phyloP scores from a whole-genome alignment of 1,140 invertebrate species.

The Octopus sinensis region DNA sequence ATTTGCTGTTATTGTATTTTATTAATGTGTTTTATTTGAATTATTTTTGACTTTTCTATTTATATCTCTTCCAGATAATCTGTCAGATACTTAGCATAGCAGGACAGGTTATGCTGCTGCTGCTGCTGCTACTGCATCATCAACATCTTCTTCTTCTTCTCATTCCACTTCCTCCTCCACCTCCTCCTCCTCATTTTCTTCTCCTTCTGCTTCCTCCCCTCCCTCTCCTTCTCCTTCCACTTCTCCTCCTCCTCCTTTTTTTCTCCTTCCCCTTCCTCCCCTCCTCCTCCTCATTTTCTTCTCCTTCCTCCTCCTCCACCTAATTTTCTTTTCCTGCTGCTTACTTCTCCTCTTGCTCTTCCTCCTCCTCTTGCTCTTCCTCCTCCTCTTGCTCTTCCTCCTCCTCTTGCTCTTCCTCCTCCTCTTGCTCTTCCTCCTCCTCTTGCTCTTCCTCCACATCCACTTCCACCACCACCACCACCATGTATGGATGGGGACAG shows the following conservation, averaged over 20 bases:
- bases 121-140: not conserved
- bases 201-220: not conserved
- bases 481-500: too few relatives aligned
- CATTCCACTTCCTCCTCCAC: not conserved
- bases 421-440: not conserved
- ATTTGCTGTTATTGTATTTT: too few relatives aligned
- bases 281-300: not conserved
- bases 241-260: not conserved
- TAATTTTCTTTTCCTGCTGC: not conserved
- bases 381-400: conserved; percentile 29
- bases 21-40: too few relatives aligned
- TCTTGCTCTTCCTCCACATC: not conserved
- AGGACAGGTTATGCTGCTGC: too few relatives aligned
- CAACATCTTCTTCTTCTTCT: not conserved
- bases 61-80: too few relatives aligned
- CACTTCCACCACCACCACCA: not conserved
- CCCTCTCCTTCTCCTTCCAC: not conserved
- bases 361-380: not conserved
- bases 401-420: not conserved
- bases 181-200: not conserved
- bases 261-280: not conserved
- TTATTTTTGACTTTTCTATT: too few relatives aligned
- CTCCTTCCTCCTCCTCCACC: not conserved
- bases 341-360: not conserved
- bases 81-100: too few relatives aligned